These are phyloP conservation scores for Forbesichthys papilliferus DNA, from an alignment of 2,113 vertebrate species.

Conservation along the genomic window DNA sequence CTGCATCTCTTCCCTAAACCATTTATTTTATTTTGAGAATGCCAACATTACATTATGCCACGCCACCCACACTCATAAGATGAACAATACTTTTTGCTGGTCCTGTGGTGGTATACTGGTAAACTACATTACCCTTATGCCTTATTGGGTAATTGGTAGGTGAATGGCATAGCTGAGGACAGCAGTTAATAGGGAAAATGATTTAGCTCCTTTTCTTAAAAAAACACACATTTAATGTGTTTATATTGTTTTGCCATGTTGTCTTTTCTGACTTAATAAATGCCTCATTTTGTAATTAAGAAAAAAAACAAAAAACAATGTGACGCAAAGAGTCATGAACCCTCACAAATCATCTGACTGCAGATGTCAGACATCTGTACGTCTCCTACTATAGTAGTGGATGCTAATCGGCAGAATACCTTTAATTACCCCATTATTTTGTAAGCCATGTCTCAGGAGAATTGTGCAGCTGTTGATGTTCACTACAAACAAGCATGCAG, in stretches of 20 bases:
- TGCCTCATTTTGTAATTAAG: constrained; percentile 59
- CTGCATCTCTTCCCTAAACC: constrained; percentile 5
- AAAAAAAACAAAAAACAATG: too few species aligned
- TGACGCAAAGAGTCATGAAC: too few species aligned
- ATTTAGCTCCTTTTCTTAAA: constrained; percentile 1
- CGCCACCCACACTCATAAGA: constrained; percentile 13
- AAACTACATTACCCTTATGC: constrained; percentile 10
- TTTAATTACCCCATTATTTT: too few species aligned
- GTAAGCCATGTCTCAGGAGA: too few species aligned
- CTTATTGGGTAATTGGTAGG: constrained; percentile 31
- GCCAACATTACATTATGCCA: constrained; percentile 1
- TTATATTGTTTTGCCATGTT: constrained; percentile 37
- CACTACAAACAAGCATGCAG: too few species aligned
- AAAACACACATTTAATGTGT: constrained; percentile 16
- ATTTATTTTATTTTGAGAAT: constrained; percentile 17
- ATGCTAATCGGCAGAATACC: too few species aligned
- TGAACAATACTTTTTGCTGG: neutral
- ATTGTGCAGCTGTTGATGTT: too few species aligned
- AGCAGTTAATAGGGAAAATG: constrained; percentile 20
- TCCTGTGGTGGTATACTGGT: constrained; percentile 8
- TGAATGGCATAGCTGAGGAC: constrained; percentile 28
- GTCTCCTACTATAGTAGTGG: too few species aligned
- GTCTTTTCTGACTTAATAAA: constrained; percentile 58
- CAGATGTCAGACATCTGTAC: too few species aligned
- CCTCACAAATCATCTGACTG: too few species aligned